Evolutionary conservation across 2,888 invertebrate genomes (phyloP).

Genomic region (Erynnis tages): DNA sequence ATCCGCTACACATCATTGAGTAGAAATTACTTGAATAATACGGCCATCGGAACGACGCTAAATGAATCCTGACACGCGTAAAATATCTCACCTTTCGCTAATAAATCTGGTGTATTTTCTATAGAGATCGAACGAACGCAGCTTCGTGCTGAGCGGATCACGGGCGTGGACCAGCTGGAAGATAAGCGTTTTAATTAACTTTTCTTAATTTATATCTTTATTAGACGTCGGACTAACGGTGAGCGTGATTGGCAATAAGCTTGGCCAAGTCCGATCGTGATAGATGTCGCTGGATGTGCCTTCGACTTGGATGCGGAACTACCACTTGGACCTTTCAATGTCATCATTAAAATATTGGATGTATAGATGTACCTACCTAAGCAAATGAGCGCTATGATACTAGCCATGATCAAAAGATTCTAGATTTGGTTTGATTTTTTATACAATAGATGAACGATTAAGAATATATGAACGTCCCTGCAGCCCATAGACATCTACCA

Average conservation of each 20-base stretch:
- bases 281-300: too few species aligned
- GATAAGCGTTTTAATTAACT: constrained; percentile 78
- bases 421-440: too few species aligned
- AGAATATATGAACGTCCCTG: too few species aligned
- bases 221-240: constrained; percentile 57
- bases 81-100: constrained; percentile 47
- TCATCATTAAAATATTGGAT: too few species aligned
- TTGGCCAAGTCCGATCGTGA: not conserved
- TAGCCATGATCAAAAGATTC: too few species aligned
- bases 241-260: constrained; percentile 62
- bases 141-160: constrained; percentile 41
- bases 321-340: too few species aligned
- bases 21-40: constrained; percentile 22
- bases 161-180: constrained; percentile 46
- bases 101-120: constrained; percentile 68
- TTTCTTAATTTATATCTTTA: constrained; percentile 78
- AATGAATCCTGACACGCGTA: constrained; percentile 46
- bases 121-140: constrained; percentile 37
- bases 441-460: too few species aligned
- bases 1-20: constrained; percentile 15
- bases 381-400: too few species aligned
- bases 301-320: too few species aligned
- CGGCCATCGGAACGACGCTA: constrained; percentile 35
- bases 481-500: too few species aligned
- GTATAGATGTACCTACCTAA: too few species aligned